Evolutionary conservation across 2,888 invertebrate genomes (phyloP), one percentile per base, ranked within the genome.

Genomic region (Drosophila paranaensis): DNA sequence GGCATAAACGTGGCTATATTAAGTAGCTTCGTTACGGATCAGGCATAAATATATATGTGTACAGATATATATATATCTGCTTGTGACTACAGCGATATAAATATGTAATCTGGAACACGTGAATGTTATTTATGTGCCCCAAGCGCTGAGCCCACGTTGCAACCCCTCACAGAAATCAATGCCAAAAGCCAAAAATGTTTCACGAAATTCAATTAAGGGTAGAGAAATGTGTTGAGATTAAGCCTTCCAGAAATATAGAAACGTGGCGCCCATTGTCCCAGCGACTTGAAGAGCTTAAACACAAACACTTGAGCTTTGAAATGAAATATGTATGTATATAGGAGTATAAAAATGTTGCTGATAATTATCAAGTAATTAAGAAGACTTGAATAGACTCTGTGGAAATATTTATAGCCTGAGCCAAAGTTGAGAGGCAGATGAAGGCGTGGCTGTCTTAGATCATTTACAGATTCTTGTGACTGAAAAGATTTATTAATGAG

Each of bases 81-180:
- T 45, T 45, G 45, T 25, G 45, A 25, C 1, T 53, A 62, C 74
- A 78, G 69, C 39, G 53, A 53, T 55, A 77, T 79, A 69, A 66
- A 87, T 79, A 60, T 82, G 88, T 83, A 82, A 83, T 53, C 82
- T 82, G 62, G 37, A 55, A 82, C 82, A 83, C 82, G 88, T 84
- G 82, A 82, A 77, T 79, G 70, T 72, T 67, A 84, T 87, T 83
- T 72, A 82, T 77, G 79, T 66, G 71, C 68, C 53, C 69, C 57
- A 58, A 60, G 63, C 48, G 69, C 39, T 8, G 13, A 11, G 37
- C 30, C 54, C 39, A 27, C 53, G 27, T 33, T 65, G 43, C 76
- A 76, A 76, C 78, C 76, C 76, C 51, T 60, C 51, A 13, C 43
- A 6, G 16, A 46, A 65, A 72, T 69, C 60, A 66, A 66, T 60